phyloP scores from a whole-genome alignment of 1,140 invertebrate genomes.

The Leptinotarsa defecta region DNA sequence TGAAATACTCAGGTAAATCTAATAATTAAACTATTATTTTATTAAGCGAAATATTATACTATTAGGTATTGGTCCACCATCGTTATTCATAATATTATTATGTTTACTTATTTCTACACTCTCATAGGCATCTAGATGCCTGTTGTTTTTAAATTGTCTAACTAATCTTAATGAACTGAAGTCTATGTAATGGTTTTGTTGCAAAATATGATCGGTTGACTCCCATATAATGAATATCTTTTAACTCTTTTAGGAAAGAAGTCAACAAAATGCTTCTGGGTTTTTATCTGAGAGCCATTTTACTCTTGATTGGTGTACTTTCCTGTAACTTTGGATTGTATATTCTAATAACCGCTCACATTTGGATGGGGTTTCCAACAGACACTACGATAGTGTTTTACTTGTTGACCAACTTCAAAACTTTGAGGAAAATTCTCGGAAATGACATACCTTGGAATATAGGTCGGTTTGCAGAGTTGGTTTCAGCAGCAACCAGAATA shows the following conservation, averaged over 20 bases:
- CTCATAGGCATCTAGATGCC: too few relatives aligned
- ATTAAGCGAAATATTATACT: too few relatives aligned
- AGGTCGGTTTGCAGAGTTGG: slow-evolving; percentile 24
- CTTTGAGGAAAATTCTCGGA: slow-evolving; percentile 22
- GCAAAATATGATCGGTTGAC: too few relatives aligned
- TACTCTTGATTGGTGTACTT: slow-evolving; percentile 21
- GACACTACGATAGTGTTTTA: slow-evolving; percentile 31
- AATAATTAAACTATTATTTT: too few relatives aligned
- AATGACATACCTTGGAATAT: slow-evolving; percentile 28
- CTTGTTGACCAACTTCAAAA: slow-evolving; percentile 19
- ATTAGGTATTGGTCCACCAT: too few relatives aligned
- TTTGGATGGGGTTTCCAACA: slow-evolving; percentile 27
- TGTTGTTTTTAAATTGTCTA: too few relatives aligned
- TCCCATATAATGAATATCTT: neutral
- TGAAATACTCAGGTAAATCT: too few relatives aligned
- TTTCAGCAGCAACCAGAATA: slow-evolving; percentile 29
- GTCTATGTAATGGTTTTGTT: too few relatives aligned
- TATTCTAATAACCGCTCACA: slow-evolving; percentile 24
- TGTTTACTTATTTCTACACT: too few relatives aligned
- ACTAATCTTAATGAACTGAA: too few relatives aligned
- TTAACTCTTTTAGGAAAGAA: slow-evolving; percentile 37
- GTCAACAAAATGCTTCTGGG: slow-evolving; percentile 16
- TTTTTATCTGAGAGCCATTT: slow-evolving; percentile 23
- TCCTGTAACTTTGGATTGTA: slow-evolving; percentile 29
- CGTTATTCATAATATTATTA: too few relatives aligned